These are phyloP conservation scores for Hydrotaea diabolus DNA, from an alignment of 2,888 invertebrate species.

Conservation along the genomic window DNA sequence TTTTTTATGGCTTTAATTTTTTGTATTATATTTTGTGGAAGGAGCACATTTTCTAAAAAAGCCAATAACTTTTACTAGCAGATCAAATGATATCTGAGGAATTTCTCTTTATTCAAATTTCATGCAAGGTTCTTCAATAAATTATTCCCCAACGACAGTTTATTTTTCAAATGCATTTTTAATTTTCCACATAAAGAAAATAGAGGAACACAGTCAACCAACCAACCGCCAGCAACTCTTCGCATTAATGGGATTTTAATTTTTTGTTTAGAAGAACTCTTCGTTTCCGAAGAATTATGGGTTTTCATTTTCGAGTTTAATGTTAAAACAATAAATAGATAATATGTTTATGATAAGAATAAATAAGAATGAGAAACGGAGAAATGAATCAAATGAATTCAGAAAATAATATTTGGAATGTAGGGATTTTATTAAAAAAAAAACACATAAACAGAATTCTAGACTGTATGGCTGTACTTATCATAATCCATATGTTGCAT, in stretches of 20 bases:
- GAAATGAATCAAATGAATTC: neutral
- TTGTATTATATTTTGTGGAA: neutral
- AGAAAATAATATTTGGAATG: neutral
- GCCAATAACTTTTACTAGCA: neutral
- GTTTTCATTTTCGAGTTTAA: slow-evolving; percentile 38
- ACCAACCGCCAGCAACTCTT: neutral
- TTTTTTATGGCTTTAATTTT: neutral
- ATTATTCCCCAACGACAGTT: slow-evolving; percentile 26
- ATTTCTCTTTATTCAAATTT: neutral
- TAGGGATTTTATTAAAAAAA: neutral
- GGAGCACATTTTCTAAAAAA: neutral
- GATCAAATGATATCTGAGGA: neutral
- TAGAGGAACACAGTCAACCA: no score
- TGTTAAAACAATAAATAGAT: slow-evolving; percentile 43
- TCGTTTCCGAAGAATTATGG: slow-evolving; percentile 32
- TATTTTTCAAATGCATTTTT: slow-evolving; percentile 11
- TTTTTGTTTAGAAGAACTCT: slow-evolving; percentile 3
- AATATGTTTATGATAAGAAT: slow-evolving; percentile 44
- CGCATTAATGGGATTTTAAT: slow-evolving; percentile 8
- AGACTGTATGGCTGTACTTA: slow-evolving; percentile 1
- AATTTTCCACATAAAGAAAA: slow-evolving; percentile 5
- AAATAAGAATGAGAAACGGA: neutral
- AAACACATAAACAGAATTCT: neutral
- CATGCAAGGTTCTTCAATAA: neutral
- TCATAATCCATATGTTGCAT: neutral